Conservation (phyloP, 2,797 vertebrate genomes). For the Apogon talboti region DNA sequence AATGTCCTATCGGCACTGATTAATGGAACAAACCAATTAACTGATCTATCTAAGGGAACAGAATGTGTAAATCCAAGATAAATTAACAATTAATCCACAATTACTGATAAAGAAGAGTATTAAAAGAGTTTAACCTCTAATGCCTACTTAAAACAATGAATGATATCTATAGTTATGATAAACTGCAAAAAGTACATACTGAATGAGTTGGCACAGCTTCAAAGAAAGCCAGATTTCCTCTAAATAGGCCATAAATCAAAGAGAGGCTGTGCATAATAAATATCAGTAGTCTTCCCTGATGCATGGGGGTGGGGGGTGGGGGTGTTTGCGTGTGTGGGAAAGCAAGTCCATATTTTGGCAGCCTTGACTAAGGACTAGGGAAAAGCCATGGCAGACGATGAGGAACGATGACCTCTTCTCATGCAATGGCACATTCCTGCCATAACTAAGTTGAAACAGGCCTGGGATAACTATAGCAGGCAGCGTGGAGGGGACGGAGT, state of each 20-base stretch:
- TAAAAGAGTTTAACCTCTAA: too few species aligned
- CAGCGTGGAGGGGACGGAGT: slow-evolving; percentile 34
- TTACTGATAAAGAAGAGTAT: too few species aligned
- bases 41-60: too few species aligned
- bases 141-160: slow-evolving; percentile 1
- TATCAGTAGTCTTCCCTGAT: slow-evolving; percentile 45
- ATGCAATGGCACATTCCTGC: slow-evolving; percentile 78
- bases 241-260: slow-evolving; percentile 27
- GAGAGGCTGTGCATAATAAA: slow-evolving; percentile 33
- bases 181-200: slow-evolving; percentile 6
- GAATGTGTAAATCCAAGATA: too few species aligned
- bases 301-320: slow-evolving; percentile 13
- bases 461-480: slow-evolving; percentile 72
- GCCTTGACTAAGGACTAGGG: slow-evolving; percentile 47
- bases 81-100: too few species aligned
- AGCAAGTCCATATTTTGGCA: slow-evolving; percentile 53
- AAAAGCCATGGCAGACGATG: slow-evolving; percentile 40
- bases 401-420: slow-evolving; percentile 76
- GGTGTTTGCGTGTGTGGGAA: slow-evolving; percentile 57
- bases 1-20: too few species aligned
- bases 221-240: slow-evolving; percentile 20
- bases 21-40: too few species aligned
- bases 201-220: slow-evolving; percentile 14
- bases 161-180: slow-evolving; percentile 1
- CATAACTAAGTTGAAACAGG: slow-evolving; percentile 75